Percentiles rank a stretch among this genome's conserved stretches.
Conservation (phyloP, 2,797 vertebrate genomes). For the Channa striata region DNA sequence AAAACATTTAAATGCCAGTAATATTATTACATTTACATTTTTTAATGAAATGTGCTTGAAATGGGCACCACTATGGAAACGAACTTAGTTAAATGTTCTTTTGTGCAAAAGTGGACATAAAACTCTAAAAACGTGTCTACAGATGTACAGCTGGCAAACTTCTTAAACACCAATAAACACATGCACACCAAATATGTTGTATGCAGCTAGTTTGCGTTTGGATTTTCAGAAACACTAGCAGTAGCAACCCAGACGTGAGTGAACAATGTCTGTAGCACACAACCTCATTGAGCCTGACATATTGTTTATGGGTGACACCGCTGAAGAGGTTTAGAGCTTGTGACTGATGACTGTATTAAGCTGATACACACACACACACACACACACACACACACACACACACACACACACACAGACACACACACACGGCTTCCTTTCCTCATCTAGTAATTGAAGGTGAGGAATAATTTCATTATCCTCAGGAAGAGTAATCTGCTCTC, state of each 20-base stretch:
- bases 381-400: conserved; percentile 23
- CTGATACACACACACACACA: conserved; percentile 12
- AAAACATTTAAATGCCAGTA: neutral
- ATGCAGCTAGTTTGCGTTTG: no score
- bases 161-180: conserved; percentile 3
- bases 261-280: conserved; percentile 4
- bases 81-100: no score
- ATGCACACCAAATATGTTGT: neutral
- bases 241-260: neutral
- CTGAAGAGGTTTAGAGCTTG: conserved; percentile 43
- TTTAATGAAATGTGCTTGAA: conserved; percentile 3
- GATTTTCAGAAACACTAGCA: neutral
- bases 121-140: no score
- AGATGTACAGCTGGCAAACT: neutral
- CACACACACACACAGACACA: conserved; percentile 23
- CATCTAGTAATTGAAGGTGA: conserved; percentile 88
- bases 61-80: neutral
- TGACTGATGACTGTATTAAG: conserved; percentile 47
- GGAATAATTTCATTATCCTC: conserved; percentile 87
- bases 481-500: conserved; percentile 83
- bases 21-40: conserved; percentile 1
- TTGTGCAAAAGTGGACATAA: no score
- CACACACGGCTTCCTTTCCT: conserved; percentile 67
- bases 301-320: conserved; percentile 39
- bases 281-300: conserved; percentile 22